phyloP scores from a whole-genome alignment of 2,797 vertebrate genomes.

The Ataeniobius toweri region DNA sequence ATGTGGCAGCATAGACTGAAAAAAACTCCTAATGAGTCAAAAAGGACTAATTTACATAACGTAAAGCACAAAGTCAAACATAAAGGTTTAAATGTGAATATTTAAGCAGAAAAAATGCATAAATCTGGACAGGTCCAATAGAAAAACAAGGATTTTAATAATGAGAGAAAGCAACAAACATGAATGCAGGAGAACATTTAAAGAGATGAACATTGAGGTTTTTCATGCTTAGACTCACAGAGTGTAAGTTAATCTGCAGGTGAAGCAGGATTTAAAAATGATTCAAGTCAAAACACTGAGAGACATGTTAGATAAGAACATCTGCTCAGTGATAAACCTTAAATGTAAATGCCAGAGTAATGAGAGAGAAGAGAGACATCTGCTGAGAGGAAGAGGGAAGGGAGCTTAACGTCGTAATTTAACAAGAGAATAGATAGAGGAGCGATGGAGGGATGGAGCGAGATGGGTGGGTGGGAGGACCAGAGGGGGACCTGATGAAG shows the following conservation, averaged over 20 bases:
- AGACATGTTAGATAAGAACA: constrained; percentile 41
- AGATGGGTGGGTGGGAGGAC: constrained; percentile 43
- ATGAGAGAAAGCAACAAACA: background rate
- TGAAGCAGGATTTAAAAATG: constrained; percentile 25
- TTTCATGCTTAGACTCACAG: background rate
- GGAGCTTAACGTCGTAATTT: constrained; percentile 58
- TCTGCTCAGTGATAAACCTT: constrained; percentile 44
- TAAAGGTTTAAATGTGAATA: background rate
- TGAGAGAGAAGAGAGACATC: constrained; percentile 45
- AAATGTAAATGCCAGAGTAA: constrained; percentile 55
- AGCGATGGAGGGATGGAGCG: constrained; percentile 48
- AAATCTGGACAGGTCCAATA: background rate
- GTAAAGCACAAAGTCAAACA: background rate
- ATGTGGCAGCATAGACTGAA: background rate
- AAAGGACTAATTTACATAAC: background rate
- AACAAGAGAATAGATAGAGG: constrained; percentile 58
- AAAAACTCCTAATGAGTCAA: background rate
- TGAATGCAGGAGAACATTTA: background rate
- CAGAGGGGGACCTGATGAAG: constrained; percentile 72
- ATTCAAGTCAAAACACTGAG: constrained; percentile 18
- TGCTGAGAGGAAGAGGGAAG: constrained; percentile 19
- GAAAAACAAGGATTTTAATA: background rate
- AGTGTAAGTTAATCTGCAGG: constrained; percentile 4
- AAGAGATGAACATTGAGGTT: background rate
- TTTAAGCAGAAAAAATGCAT: background rate